These are phyloP conservation scores for Capitella teleta DNA, from an alignment of 1,140 invertebrate genomes.

Conservation along the genomic window DNA sequence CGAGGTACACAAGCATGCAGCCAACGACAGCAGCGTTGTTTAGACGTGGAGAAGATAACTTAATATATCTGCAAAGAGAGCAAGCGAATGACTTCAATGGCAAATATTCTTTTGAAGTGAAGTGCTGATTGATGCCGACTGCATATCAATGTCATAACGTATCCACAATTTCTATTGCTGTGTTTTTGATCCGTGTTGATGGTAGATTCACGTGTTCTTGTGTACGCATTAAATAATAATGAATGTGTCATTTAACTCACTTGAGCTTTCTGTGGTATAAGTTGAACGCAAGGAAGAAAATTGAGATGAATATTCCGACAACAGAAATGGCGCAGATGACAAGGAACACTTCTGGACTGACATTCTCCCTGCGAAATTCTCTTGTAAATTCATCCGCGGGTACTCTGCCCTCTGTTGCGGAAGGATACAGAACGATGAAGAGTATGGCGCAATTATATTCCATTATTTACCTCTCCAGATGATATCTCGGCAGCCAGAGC, in stretches of 20 bases:
- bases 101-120: too few species aligned
- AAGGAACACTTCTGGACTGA: slow-evolving; percentile 62
- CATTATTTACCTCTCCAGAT: slow-evolving; percentile 54
- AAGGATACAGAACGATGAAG: too few species aligned
- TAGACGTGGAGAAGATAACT: slow-evolving; percentile 41
- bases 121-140: too few species aligned
- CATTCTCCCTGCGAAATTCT: slow-evolving; percentile 57
- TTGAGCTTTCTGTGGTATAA: slow-evolving; percentile 73
- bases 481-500: slow-evolving; percentile 55
- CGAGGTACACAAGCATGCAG: slow-evolving; percentile 39
- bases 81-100: too few species aligned
- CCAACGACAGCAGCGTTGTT: slow-evolving; percentile 41
- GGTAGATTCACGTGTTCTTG: too few species aligned
- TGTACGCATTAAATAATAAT: too few species aligned
- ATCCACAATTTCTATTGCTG: too few species aligned
- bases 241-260: slow-evolving; percentile 45
- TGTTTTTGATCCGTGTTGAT: too few species aligned
- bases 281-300: slow-evolving; percentile 73
- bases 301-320: slow-evolving; percentile 63
- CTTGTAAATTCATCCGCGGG: slow-evolving; percentile 64
- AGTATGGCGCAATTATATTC: background rate
- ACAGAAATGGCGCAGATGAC: slow-evolving; percentile 57
- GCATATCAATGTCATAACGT: too few species aligned
- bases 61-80: slow-evolving; percentile 33
- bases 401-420: slow-evolving; percentile 49